phyloP scores from a whole-genome alignment of 2,797 vertebrate species.

The Acomys russatus region DNA sequence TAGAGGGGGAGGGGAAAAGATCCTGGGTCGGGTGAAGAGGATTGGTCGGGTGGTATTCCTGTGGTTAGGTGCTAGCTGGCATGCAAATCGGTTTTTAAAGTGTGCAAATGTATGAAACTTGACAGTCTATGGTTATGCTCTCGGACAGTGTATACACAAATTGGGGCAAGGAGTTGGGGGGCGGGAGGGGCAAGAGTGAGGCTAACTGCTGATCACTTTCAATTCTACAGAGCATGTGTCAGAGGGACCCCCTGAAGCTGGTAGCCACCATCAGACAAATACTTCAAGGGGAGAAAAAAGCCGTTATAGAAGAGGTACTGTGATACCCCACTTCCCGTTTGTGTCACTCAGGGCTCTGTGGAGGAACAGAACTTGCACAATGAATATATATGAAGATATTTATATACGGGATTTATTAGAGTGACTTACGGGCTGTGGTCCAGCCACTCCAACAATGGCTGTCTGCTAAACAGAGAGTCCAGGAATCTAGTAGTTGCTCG shows the following conservation, averaged over 20 bases:
- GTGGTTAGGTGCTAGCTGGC: conserved; percentile 36
- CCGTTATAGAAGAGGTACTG: conserved; percentile 90
- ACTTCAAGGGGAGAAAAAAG: conserved; percentile 92
- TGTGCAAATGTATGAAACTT: conserved; percentile 64
- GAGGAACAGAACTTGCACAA: background rate
- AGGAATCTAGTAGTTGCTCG: background rate
- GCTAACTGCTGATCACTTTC: background rate
- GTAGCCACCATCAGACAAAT: conserved; percentile 91
- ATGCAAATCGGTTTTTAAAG: conserved; percentile 73
- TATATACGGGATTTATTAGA: background rate
- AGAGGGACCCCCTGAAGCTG: conserved; percentile 91
- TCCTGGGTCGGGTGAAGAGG: background rate
- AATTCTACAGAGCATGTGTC: conserved; percentile 89
- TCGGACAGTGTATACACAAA: background rate
- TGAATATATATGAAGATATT: too few species aligned
- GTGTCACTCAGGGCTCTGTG: background rate
- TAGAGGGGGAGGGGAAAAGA: background rate
- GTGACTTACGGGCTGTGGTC: background rate
- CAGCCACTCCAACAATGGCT: background rate
- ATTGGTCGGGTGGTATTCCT: background rate
- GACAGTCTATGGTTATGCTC: background rate
- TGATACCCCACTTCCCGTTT: background rate
- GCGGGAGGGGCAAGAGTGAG: background rate
- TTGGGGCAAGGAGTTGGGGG: background rate
- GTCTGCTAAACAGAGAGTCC: too few species aligned